Evolutionary conservation across 2,113 vertebrate genomes (phyloP), one percentile per base, ranked within the genome.

Genomic region (Abramis brama): DNA sequence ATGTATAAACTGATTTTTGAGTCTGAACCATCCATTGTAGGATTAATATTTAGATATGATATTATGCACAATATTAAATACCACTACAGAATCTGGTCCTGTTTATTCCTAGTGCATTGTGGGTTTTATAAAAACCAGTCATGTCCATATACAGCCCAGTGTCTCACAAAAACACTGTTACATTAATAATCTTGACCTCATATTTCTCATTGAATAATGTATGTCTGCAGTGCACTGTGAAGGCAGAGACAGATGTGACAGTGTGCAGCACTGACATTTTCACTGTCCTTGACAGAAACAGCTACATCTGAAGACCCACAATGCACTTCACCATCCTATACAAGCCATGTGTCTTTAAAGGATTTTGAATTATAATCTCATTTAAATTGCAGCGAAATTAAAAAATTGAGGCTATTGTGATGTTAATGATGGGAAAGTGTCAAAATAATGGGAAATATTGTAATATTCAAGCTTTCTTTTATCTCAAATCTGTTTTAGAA

Each of bases 131-230:
- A 9, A 4, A 75, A 5, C 27, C 52, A 25, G 25, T 25, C 19
- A 74, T 21, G n/a, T 57, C 33, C 15, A 23, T 33, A 6, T 73
- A 45, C 52, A 45, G 15, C 21, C 50, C 82, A 45, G 36, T 73
- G 36, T 25, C 21, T 83, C 30, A 76, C n/a, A 64, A 75, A 33
- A 57, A 59, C 57, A 66, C 0, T 15, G 27, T n/a, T 85, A 23
- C 83, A 85, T 68, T 66, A 85, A 79, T 79, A 57, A 79, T 80
- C 80, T 17, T 79, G 52, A 71, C 30, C 77, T 80, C 33, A 68
- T 80, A 70, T 25, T 25, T 73, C 33, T 78, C 17, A 1, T 62
- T 79, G 19, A 79, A 79, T 79, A 85, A 85, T 85, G 84, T 79
- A 79, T 55, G 74, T 21, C 62, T 79, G 17, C 27, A 33, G 45